Evolutionary conservation across 1,140 invertebrate genomes (phyloP).

Genomic region (Melitaea cinxia): DNA sequence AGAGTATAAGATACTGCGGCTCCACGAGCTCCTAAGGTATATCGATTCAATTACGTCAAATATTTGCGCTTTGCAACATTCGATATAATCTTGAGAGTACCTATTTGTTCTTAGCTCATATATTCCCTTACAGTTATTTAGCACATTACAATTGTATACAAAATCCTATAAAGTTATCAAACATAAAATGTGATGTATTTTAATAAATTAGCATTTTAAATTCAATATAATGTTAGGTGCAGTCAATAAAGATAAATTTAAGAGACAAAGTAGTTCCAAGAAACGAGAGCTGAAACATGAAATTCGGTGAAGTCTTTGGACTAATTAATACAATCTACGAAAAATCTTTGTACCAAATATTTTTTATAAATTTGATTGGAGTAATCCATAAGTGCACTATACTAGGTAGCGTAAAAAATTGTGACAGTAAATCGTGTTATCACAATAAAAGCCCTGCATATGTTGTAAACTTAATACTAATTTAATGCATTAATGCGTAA

Average conservation of each 20-base stretch:
- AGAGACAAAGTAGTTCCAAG: constrained; percentile 12
- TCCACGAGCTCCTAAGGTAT: constrained; percentile 12
- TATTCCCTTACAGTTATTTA: background rate
- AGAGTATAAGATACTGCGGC: constrained; percentile 11
- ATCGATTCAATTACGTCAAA: constrained; percentile 23
- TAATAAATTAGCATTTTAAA: constrained; percentile 10
- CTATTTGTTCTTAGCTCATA: constrained; percentile 15
- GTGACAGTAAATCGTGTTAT: constrained; percentile 54
- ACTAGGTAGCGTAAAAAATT: constrained; percentile 46
- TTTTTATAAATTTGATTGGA: constrained; percentile 8
- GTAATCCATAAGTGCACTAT: constrained; percentile 9
- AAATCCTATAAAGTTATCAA: constrained; percentile 18
- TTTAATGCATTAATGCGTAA: constrained; percentile 51
- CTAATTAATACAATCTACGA: constrained; percentile 36
- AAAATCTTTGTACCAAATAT: constrained; percentile 26
- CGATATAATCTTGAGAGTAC: constrained; percentile 18
- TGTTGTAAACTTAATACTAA: constrained; percentile 22
- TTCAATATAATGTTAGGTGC: background rate
- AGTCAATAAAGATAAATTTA: background rate
- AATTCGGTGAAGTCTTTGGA: constrained; percentile 43
- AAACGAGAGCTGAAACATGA: constrained; percentile 21
- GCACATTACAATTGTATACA: constrained; percentile 11
- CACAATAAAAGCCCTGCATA: constrained; percentile 57
- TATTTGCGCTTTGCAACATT: constrained; percentile 21
- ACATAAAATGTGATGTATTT: constrained; percentile 36